A percentile compares a stretch with the other conserved stretches of the same genome.
Evolutionary conservation across 2,888 invertebrate genomes (phyloP).

Genomic region (Chrysodeixis includens): DNA sequence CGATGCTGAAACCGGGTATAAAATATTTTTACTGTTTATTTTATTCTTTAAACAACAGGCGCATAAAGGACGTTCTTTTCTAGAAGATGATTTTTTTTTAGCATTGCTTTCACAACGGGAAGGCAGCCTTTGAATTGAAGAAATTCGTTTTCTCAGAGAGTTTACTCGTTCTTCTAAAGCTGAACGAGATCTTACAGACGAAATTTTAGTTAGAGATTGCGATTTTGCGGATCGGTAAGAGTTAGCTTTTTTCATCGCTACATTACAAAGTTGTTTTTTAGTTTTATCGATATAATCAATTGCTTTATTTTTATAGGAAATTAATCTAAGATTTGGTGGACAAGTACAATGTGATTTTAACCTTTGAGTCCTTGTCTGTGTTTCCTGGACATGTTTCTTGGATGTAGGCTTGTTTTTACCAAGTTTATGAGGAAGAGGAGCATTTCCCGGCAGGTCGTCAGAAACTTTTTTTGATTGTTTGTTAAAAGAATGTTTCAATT

Average conservation of each 20-base stretch:
- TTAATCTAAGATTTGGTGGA: not conserved
- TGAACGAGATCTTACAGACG: not conserved
- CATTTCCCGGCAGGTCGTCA: too few species aligned
- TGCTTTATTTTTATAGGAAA: constrained; percentile 7
- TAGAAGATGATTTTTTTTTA: not conserved
- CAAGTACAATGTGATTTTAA: not conserved
- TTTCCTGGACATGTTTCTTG: not conserved
- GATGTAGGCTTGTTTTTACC: not conserved
- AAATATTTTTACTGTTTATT: not conserved
- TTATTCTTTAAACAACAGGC: not conserved
- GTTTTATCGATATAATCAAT: not conserved
- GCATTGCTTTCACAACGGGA: not conserved
- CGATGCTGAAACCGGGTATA: not conserved
- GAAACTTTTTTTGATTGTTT: not conserved
- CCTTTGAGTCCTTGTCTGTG: not conserved
- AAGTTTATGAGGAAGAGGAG: not conserved
- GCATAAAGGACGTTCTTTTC: not conserved
- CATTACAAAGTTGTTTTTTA: not conserved
- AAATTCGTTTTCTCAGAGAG: not conserved
- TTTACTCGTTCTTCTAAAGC: not conserved
- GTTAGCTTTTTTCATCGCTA: not conserved
- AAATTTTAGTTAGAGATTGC: not conserved
- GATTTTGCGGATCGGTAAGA: not conserved
- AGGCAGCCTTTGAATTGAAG: not conserved
- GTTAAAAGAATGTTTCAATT: not conserved